These are phyloP conservation scores for Stomatorhinus walkeri DNA, from an alignment of 2,797 vertebrate genomes.

Conservation along the genomic window DNA sequence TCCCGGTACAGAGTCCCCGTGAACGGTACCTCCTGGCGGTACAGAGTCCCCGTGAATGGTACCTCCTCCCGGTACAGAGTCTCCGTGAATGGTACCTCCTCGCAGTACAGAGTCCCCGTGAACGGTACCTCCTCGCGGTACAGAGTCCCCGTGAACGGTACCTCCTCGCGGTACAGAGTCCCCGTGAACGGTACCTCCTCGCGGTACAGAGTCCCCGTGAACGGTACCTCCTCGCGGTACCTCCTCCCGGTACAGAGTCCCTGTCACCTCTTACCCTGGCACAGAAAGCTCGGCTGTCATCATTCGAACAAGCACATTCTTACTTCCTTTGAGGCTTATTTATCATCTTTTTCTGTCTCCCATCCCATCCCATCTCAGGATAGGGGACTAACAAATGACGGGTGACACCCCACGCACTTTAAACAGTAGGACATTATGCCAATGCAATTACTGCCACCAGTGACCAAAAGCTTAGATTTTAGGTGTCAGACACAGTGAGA, in stretches of 20 bases:
- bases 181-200: no score
- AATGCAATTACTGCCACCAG: neutral
- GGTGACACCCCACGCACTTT: neutral
- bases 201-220: neutral
- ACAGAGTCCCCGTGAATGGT: neutral
- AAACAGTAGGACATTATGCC: neutral
- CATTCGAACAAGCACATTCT: neutral
- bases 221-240: neutral
- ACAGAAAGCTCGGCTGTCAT: neutral
- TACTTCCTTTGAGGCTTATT: neutral
- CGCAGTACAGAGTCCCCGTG: neutral
- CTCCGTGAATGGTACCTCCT: neutral
- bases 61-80: neutral
- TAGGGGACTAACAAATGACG: neutral
- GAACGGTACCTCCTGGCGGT: neutral
- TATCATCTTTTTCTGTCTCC: neutral
- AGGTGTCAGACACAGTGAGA: neutral
- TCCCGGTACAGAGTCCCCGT: neutral
- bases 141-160: neutral
- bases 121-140: neutral
- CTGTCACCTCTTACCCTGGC: neutral
- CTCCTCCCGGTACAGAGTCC: neutral
- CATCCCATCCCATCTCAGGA: neutral
- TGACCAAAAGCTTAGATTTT: neutral
- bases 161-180: neutral